Evolutionary conservation across 2,888 invertebrate genomes (phyloP).

Genomic region (Trilocha varians): DNA sequence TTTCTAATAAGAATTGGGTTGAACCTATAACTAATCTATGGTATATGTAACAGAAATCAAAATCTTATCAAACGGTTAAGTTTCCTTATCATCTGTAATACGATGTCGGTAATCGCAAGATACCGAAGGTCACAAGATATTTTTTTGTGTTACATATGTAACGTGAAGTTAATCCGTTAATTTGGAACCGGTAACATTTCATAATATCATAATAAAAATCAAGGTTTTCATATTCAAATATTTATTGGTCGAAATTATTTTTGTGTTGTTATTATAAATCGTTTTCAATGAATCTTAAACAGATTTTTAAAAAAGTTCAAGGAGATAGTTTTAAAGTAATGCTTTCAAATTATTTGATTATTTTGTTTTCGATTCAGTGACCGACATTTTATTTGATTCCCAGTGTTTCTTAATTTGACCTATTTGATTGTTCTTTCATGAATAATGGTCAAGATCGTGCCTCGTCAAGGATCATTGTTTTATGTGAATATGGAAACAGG

Average conservation of each 20-base stretch:
- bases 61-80: slow-evolving; percentile 29
- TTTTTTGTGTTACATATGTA: slow-evolving; percentile 9
- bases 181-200: slow-evolving; percentile 19
- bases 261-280: background rate
- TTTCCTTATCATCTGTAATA: slow-evolving; percentile 23
- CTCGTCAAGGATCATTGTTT: background rate
- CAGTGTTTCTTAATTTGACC: slow-evolving; percentile 1
- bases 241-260: slow-evolving; percentile 23
- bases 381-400: background rate
- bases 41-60: slow-evolving; percentile 25
- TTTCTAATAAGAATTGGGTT: too few species aligned
- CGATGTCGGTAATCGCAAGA: slow-evolving; percentile 28
- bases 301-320: slow-evolving; percentile 28
- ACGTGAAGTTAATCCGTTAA: slow-evolving; percentile 12
- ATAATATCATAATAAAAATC: slow-evolving; percentile 26
- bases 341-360: background rate
- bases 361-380: background rate
- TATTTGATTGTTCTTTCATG: background rate
- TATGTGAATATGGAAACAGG: slow-evolving; percentile 1
- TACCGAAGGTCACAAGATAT: slow-evolving; percentile 23
- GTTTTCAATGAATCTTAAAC: slow-evolving; percentile 5
- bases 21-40: background rate
- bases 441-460: background rate
- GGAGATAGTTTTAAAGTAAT: slow-evolving; percentile 13
- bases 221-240: slow-evolving; percentile 23